Evolutionary conservation across 2,888 invertebrate species (phyloP), one percentile per base, ranked within the genome.

Genomic region (Eurois occulta): DNA sequence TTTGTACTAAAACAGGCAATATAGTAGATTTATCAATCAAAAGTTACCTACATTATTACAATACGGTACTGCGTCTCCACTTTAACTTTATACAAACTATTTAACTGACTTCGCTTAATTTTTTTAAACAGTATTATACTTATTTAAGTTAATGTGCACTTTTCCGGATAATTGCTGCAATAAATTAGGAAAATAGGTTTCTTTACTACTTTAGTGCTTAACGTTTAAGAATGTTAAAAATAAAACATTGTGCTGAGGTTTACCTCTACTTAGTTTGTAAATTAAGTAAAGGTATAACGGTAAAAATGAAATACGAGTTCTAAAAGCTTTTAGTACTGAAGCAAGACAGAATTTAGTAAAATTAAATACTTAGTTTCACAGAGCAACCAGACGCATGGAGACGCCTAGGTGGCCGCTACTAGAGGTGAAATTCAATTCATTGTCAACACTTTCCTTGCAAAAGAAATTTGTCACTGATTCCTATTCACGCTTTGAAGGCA

Each of bases 111-210:
- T 52, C 7, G 16, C 5, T 80, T 64, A 16, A 52, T 62, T 71
- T 43, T 43, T 16, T 13, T 13, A n/a, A 52, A 52, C 35, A 64
- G 52, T 52, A 43, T 18, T 52, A 43, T 18, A 48, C 46, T 66
- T 75, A 75, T 81, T 75, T 48, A 75, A 35, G 82, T 75, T 75
- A 78, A 81, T 81, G 75, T 48, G 32, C 65, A 81, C 64, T 66
- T 78, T 35, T 58, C 32, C 38, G 55, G 13, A 48, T 66, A 78
- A 74, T 32, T 58, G 35, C 65, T 24, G n/a, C 75, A 10, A 58
- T 81, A 58, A 81, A 74, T 78, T 41, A 66, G 13, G 24, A 35
- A 48, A 66, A 82, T 75, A 66, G 75, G 46, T 48, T 75, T 74
- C 24, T 78, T 75, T 81, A 48, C 48, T 81, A 65, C 55, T 55